Evolutionary conservation across 1,140 invertebrate species (phyloP).

Genomic region (Pissodes strobi): DNA sequence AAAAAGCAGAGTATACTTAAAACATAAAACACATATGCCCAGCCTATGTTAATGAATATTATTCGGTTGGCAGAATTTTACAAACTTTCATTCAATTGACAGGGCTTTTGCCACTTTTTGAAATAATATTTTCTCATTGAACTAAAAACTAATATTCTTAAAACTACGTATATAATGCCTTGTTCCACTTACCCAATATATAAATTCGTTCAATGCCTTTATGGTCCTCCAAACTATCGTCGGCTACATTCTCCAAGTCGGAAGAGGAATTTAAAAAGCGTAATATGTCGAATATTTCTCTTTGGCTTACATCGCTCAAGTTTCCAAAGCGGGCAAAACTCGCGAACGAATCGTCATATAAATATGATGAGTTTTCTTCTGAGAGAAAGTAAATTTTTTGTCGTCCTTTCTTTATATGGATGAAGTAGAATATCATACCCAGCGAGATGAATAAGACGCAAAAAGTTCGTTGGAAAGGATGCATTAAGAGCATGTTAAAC

Average conservation of each 20-base stretch:
- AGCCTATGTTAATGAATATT: no score
- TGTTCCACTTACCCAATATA: constrained; percentile 4
- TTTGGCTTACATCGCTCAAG: background rate
- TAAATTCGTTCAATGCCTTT: background rate
- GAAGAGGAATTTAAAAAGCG: constrained; percentile 6
- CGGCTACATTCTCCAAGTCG: background rate
- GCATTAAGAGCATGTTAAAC: background rate
- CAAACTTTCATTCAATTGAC: no score
- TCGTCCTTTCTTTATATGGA: background rate
- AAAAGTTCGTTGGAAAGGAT: constrained; percentile 14
- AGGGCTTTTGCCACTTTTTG: no score
- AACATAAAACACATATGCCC: no score
- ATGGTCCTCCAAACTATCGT: background rate
- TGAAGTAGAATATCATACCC: constrained; percentile 2
- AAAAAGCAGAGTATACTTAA: no score
- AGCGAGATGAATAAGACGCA: constrained; percentile 13
- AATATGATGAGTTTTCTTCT: background rate
- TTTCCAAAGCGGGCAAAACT: background rate
- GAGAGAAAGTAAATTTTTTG: background rate
- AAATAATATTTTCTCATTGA: no score
- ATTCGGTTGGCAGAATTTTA: no score
- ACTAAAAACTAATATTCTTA: no score
- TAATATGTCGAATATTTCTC: constrained; percentile 18
- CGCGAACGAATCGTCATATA: background rate
- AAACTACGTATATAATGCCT: no score